Percentiles rank a stretch among this genome's conserved stretches.
Evolutionary conservation across 2,888 invertebrate species (phyloP).

Genomic region (Prenolepis imparis): DNA sequence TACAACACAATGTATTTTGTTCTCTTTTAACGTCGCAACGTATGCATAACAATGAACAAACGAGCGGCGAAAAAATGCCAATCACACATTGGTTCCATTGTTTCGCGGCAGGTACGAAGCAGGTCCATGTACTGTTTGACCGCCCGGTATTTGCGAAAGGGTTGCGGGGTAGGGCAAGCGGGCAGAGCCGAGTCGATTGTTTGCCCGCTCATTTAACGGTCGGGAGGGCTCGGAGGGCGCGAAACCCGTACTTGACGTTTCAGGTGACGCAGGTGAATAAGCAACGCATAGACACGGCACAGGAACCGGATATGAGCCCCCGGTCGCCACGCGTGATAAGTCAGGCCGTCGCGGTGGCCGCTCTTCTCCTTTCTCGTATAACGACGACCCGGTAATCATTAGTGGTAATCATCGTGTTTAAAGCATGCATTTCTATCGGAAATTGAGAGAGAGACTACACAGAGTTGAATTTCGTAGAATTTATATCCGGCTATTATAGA

Average conservation of each 20-base stretch:
- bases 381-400: neutral
- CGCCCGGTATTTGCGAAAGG: constrained; percentile 31
- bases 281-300: constrained; percentile 11
- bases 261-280: constrained; percentile 42
- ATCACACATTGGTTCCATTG: constrained; percentile 27
- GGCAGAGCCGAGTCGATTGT: constrained; percentile 7
- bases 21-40: neutral
- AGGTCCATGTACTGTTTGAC: constrained; percentile 23
- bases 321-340: constrained; percentile 23
- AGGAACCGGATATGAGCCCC: constrained; percentile 41
- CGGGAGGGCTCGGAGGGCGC: neutral
- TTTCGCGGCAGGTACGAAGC: constrained; percentile 28
- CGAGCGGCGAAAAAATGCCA: constrained; percentile 22
- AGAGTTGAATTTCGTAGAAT: neutral
- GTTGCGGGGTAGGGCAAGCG: neutral
- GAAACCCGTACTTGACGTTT: constrained; percentile 6
- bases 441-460: neutral
- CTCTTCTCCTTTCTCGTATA: constrained; percentile 1
- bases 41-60: constrained; percentile 10
- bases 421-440: neutral
- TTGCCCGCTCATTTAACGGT: constrained; percentile 46
- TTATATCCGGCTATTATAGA: no score
- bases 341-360: neutral
- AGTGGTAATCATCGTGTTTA: neutral
- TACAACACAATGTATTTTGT: neutral